A percentile compares a stretch with the other conserved stretches of the same genome.
Evolutionary conservation across 2,888 invertebrate genomes (phyloP).

Genomic region (Hirtodrosophila trivittata): DNA sequence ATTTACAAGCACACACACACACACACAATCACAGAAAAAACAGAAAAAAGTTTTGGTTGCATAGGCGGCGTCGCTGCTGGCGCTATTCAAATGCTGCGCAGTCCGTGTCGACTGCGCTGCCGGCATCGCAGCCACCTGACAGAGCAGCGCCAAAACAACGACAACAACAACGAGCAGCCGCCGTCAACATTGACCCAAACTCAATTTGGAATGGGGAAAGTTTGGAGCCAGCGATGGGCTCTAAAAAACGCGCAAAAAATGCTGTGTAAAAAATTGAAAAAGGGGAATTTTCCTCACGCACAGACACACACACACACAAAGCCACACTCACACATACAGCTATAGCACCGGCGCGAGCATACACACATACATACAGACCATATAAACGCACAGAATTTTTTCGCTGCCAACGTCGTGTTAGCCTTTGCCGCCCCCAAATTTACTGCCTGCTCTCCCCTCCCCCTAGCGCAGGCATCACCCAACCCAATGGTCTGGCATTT

Average conservation of each 20-base stretch:
- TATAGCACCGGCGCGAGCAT: constrained; percentile 34
- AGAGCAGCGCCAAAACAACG: constrained; percentile 69
- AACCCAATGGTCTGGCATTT: constrained; percentile 38
- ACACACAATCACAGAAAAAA: constrained; percentile 17
- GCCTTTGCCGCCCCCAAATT: constrained; percentile 73
- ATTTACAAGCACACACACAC: constrained; percentile 7
- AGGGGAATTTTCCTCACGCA: constrained; percentile 75
- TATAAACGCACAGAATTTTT: constrained; percentile 70
- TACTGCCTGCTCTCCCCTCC: constrained; percentile 29
- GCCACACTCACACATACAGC: constrained; percentile 18
- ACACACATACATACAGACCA: constrained; percentile 36
- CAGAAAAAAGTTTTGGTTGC: constrained; percentile 73
- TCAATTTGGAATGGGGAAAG: constrained; percentile 55
- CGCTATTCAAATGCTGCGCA: constrained; percentile 76
- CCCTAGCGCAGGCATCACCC: constrained; percentile 6
- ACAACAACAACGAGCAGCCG: constrained; percentile 40
- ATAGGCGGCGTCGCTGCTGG: constrained; percentile 75
- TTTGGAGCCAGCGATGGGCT: constrained; percentile 60
- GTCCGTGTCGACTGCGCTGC: constrained; percentile 52
- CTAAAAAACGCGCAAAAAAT: constrained; percentile 77
- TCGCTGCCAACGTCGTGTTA: constrained; percentile 63
- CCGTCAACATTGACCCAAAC: constrained; percentile 77
- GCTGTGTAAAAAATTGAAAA: constrained; percentile 66
- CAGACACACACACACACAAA: constrained; percentile 42
- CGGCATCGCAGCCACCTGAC: constrained; percentile 71